Base-by-base conservation (phyloP, 2,888 invertebrate genomes). In the Druceiella hillmani region DNA sequence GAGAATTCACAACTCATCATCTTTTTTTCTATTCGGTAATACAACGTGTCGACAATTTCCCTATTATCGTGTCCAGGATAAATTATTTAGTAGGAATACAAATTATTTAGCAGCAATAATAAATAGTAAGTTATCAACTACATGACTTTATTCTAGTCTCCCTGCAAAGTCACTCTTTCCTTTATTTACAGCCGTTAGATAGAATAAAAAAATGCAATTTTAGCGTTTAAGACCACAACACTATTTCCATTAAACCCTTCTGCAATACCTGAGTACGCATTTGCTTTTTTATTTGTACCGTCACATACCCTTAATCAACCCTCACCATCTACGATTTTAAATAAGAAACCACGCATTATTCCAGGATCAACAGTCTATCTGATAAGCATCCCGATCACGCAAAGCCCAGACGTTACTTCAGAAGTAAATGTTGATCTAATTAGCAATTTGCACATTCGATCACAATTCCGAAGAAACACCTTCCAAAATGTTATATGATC, bases 171-270 rank as follows among this genome's bases (percentile, higher is more conserved):
- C n/a, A n/a, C n/a, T n/a, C n/a, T n/a, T n/a, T n/a, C n/a, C n/a
- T n/a, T n/a, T n/a, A n/a, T n/a, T n/a, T n/a, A n/a, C n/a, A n/a
- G n/a, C n/a, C n/a, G n/a, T n/a, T n/a, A n/a, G n/a, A n/a, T n/a
- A n/a, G n/a, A n/a, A n/a, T n/a, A n/a, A n/a, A n/a, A 25, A 25
- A 25, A 25, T 25, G 25, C 25, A 25, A 25, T 25, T 25, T 25
- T 12, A 25, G 25, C 25, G 9, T 25, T 25, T 25, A 25, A 25
- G 12, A 12, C 25, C 3, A 25, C 25, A 25, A 12, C 4, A 25
- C 10, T 25, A 7, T 25, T 25, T 7, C 25, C 3, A 7, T 25
- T 25, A 25, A 7, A 25, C 25, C 25, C 25, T 3, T 25, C 25
- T 25, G 25, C 4, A 25, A 25, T 25, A 25, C 25, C 25, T 25